These are phyloP conservation scores for Maniola hyperantus DNA, from an alignment of 2,888 invertebrate genomes.

Conservation along the genomic window DNA sequence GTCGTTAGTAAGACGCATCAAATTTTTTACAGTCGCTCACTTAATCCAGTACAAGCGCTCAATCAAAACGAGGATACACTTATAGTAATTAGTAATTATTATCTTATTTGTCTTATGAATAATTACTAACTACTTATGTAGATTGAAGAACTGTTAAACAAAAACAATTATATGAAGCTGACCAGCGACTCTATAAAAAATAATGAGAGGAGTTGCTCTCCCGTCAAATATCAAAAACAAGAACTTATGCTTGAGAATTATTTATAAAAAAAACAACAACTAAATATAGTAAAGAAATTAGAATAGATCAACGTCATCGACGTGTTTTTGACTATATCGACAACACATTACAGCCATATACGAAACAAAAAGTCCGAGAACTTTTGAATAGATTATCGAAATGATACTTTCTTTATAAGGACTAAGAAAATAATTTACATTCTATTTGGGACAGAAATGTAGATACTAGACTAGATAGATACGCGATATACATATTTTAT, in stretches of 20 bases:
- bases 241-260: neutral
- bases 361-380: no score
- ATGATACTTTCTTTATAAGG: no score
- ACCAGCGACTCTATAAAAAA: neutral
- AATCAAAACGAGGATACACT: conserved; percentile 18
- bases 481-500: no score
- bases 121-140: conserved; percentile 3
- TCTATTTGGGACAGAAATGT: no score
- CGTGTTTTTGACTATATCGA: no score
- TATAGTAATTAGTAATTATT: conserved; percentile 4
- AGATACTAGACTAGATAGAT: no score
- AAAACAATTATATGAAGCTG: conserved; percentile 7
- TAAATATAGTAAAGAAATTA: no score
- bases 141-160: conserved; percentile 1
- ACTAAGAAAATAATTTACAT: no score
- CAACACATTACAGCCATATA: no score
- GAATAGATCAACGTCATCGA: no score
- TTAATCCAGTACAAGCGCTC: conserved; percentile 5
- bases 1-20: conserved; percentile 25
- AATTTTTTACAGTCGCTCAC: conserved; percentile 17
- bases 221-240: neutral
- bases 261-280: no score
- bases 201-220: neutral
- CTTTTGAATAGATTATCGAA: no score
- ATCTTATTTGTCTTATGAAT: conserved; percentile 10